Evolutionary conservation across 1,140 invertebrate genomes (phyloP).

Genomic region (Amyelois transitella): DNA sequence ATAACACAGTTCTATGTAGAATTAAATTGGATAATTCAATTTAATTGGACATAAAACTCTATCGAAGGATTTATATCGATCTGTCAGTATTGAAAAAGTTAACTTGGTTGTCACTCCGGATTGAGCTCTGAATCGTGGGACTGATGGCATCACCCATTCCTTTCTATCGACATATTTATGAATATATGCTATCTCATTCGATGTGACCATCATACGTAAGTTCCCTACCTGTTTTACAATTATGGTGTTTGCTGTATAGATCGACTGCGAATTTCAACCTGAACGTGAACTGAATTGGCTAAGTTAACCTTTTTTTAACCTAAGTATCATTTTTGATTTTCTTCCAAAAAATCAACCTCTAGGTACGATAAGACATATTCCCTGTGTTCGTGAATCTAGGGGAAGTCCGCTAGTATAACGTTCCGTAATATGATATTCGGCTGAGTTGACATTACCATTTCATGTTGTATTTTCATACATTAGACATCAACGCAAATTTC

Average conservation of each 20-base stretch:
- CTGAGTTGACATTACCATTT: too few relatives aligned
- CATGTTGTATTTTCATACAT: too few relatives aligned
- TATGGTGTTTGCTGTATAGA: too few relatives aligned
- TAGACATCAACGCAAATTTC: not conserved
- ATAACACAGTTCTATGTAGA: not conserved
- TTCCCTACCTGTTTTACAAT: not conserved
- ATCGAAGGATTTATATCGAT: slow-evolving; percentile 18
- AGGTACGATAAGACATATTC: too few relatives aligned
- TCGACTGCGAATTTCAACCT: too few relatives aligned
- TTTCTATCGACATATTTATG: slow-evolving; percentile 10
- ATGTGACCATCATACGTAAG: not conserved
- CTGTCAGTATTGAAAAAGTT: slow-evolving; percentile 16
- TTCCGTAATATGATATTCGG: too few relatives aligned
- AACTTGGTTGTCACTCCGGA: slow-evolving; percentile 20
- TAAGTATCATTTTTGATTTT: too few relatives aligned
- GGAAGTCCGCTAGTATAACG: too few relatives aligned
- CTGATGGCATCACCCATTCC: slow-evolving; percentile 13
- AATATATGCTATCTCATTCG: slow-evolving; percentile 15
- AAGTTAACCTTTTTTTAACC: too few relatives aligned
- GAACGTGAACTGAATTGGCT: too few relatives aligned
- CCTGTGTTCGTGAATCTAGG: too few relatives aligned
- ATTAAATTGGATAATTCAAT: slow-evolving; percentile 7
- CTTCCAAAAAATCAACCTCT: too few relatives aligned
- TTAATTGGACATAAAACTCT: slow-evolving; percentile 21
- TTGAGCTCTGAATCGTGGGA: slow-evolving; percentile 20